phyloP scores from a whole-genome alignment of 2,113 vertebrate species.

The Progne subis region DNA sequence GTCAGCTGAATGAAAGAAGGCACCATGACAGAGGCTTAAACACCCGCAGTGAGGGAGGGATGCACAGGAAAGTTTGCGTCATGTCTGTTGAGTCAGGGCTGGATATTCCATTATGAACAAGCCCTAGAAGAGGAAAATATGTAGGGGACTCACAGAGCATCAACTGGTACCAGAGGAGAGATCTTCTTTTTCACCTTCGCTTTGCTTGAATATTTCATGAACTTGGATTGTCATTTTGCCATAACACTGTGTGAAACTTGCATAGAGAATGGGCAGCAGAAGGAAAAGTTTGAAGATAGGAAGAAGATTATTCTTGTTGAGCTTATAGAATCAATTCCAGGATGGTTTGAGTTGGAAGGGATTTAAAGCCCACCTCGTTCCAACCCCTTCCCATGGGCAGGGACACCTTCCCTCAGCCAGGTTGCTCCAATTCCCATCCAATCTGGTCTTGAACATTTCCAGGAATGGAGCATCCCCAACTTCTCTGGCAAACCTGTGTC shows the following conservation, averaged over 20 bases:
- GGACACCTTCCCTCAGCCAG: background rate
- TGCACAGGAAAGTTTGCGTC: background rate
- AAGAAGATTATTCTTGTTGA: background rate
- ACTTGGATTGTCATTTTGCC: background rate
- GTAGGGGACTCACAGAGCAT: background rate
- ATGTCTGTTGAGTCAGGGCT: background rate
- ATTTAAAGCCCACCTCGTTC: rapidly evolving
- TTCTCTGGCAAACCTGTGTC: background rate
- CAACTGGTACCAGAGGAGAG: background rate
- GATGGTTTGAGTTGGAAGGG: background rate
- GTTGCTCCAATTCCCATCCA: background rate
- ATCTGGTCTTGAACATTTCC: background rate
- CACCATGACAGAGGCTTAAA: background rate
- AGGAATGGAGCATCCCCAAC: rapidly evolving
- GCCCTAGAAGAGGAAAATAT: background rate
- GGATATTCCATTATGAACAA: background rate
- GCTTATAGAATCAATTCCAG: background rate
- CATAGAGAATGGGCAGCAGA: background rate
- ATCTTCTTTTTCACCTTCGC: background rate
- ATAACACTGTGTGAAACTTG: background rate
- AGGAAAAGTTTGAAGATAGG: background rate
- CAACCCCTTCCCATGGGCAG: background rate
- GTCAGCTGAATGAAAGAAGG: background rate
- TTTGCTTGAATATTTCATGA: background rate
- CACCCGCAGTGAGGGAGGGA: too few relatives aligned